phyloP scores from a whole-genome alignment of 53 echinoderm and acorn worm species.

The Henricia sp. region DNA sequence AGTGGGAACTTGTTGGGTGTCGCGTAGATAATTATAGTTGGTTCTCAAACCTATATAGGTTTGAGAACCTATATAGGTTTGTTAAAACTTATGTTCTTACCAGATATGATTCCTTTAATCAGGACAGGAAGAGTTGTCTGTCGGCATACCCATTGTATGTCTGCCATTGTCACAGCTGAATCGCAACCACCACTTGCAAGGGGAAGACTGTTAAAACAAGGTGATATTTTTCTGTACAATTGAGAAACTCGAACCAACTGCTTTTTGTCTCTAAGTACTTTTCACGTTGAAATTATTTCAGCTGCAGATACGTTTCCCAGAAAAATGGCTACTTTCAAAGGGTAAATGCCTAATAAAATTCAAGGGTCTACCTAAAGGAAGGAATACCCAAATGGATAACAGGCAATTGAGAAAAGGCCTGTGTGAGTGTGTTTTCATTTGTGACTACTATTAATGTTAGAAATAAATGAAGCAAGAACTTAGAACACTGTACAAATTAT shows the following conservation, averaged over 20 bases:
- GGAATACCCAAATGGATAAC: too few species aligned
- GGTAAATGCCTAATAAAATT: too few species aligned
- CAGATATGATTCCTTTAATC: slow-evolving; percentile 69
- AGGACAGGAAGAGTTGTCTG: slow-evolving; percentile 52
- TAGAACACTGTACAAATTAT: too few species aligned
- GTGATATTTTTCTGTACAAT: not conserved
- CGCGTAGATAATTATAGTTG: not conserved
- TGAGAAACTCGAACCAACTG: not conserved
- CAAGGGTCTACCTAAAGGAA: too few species aligned
- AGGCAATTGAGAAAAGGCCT: too few species aligned
- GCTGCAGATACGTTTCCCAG: not conserved
- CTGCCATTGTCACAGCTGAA: slow-evolving; percentile 54
- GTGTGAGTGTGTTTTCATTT: too few species aligned
- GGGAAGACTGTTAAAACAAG: not conserved
- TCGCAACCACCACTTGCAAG: not conserved
- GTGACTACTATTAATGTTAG: too few species aligned
- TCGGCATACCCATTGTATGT: slow-evolving; percentile 53
- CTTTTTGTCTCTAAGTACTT: not conserved
- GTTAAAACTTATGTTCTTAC: slow-evolving; percentile 1
- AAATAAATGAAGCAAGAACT: too few species aligned
- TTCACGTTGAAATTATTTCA: not conserved
- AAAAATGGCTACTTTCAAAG: not conserved
- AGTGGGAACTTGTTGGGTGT: too few species aligned
- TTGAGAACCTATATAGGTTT: not conserved
- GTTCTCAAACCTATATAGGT: not conserved